Conservation (phyloP, 35 echinoderm and acorn worm genomes). For the Amphiura filiformis region DNA sequence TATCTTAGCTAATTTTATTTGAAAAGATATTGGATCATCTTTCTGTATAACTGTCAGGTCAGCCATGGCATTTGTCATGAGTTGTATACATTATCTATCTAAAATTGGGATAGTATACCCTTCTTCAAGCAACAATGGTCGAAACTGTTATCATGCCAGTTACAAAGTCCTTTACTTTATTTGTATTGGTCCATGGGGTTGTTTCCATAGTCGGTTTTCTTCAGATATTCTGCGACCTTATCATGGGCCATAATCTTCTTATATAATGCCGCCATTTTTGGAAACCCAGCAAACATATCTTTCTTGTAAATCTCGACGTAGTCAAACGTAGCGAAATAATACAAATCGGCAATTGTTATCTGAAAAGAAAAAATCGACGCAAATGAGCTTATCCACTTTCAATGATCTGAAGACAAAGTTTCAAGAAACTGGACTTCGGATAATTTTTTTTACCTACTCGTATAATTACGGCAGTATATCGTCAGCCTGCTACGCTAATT, state of each 20-base stretch:
- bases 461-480: neutral
- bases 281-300: neutral
- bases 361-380: neutral
- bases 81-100: too few relatives aligned
- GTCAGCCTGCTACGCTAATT: too few relatives aligned
- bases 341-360: neutral
- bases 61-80: too few relatives aligned
- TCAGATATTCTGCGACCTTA: neutral
- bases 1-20: too few relatives aligned
- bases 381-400: neutral
- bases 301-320: neutral
- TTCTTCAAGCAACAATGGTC: too few relatives aligned
- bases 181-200: neutral
- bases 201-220: neutral
- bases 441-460: neutral
- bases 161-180: too few relatives aligned
- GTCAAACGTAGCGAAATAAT: neutral
- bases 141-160: too few relatives aligned
- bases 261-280: neutral
- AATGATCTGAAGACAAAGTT: too few relatives aligned
- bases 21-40: too few relatives aligned
- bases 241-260: neutral
- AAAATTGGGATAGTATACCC: too few relatives aligned
- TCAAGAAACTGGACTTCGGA: neutral
- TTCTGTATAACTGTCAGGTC: too few relatives aligned